Base-by-base conservation (phyloP, 1,140 invertebrate genomes). In the Panagrolaimus sp. region DNA sequence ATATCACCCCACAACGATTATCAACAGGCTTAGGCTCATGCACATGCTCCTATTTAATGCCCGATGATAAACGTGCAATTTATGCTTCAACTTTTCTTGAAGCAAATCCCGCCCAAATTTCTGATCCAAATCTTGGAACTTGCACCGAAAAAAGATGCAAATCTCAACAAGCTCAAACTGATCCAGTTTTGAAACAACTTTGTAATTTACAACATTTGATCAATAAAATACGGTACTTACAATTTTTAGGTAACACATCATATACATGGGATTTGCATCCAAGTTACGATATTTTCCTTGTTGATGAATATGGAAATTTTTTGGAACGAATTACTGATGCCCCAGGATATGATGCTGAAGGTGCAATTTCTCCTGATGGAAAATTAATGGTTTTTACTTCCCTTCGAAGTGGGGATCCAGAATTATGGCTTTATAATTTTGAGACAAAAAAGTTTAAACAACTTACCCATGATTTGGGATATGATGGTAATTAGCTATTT, bases 261-360 rank as follows among this genome's bases (percentile, higher is more conserved):
- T 74, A 75, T 43, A 73, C 64, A 1, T 75, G 73, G 73, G 73
- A 75, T 43, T 24, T 75, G 14, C 72, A 63, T 64, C 72, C 73
- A 8, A 55, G 17, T 26, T 75, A 72, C 48, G 73, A 75, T 43
- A 75, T 75, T 45, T 75, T 67, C 58, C 68, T 58, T 26, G 73
- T 74, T 9, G 75, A 74, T 52, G 21, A 71, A 38, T 74, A 70
- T 46, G 73, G 73, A 14, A 75, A 75, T 46, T 63, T 74, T 58
- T 32, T 74, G 1, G 43, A 70, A 44, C 48, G 69, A 43, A 38
- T 74, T 10, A 74, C 73, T 26, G 32, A 74, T 17, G n/a, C 28
- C 0, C 58, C 63, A 17, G 58, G 73, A 17, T 75, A 75, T 69
- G 73, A 75, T 46, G 73, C 73, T n/a, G 73, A 75, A 68, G 73